Conservation (phyloP, 2,797 vertebrate species). For the Phataginus tricuspis region DNA sequence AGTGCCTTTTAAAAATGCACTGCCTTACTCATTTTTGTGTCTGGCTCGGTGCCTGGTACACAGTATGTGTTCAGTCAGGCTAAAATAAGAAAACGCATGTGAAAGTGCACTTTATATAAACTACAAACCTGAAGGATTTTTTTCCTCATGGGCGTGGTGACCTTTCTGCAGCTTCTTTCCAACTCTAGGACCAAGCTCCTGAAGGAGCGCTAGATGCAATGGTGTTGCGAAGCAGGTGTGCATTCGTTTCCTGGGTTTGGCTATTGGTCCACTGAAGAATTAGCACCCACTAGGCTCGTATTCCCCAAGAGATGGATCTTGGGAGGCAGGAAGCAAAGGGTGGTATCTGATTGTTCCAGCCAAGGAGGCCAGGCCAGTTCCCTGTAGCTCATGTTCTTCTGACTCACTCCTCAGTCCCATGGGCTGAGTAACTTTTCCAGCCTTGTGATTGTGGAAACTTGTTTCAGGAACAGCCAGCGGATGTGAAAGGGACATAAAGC, state of each 20-base stretch:
- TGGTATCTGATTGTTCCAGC: neutral
- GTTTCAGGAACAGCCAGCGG: slow-evolving; percentile 61
- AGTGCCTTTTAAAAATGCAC: neutral
- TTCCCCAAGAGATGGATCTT: neutral
- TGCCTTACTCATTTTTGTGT: neutral
- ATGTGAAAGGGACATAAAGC: slow-evolving; percentile 18
- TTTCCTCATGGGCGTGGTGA: neutral
- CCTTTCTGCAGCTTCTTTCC: slow-evolving; percentile 1
- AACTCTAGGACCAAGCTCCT: neutral
- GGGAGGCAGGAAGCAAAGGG: neutral
- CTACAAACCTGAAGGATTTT: neutral
- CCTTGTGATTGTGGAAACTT: slow-evolving; percentile 71
- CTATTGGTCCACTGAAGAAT: neutral
- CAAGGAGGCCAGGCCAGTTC: slow-evolving; percentile 39
- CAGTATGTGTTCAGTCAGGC: neutral
- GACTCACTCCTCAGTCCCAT: slow-evolving; percentile 70
- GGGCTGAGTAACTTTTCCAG: slow-evolving; percentile 65
- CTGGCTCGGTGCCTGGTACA: neutral
- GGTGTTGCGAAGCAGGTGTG: neutral
- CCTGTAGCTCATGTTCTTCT: slow-evolving; percentile 50
- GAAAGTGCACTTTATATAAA: neutral
- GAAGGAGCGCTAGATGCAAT: neutral
- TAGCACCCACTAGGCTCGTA: neutral
- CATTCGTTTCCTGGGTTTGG: neutral
- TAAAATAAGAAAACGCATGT: neutral